Percentiles rank a stretch among this genome's conserved stretches.
phyloP scores from a whole-genome alignment of 2,888 invertebrate species.

The Ligdia adustata region DNA sequence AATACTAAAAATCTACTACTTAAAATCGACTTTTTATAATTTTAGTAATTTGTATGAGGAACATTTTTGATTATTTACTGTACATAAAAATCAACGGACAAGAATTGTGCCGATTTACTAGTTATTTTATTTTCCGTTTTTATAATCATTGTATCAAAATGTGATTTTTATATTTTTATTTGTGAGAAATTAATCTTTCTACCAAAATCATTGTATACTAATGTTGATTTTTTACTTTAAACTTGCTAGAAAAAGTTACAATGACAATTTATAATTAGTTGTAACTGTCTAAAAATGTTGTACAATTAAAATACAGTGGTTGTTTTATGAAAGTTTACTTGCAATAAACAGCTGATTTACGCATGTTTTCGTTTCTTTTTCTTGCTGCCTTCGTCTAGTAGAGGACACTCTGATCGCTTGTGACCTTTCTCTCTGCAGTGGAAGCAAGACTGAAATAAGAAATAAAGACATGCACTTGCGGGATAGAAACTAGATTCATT shows the following conservation, averaged over 20 bases:
- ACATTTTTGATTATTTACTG: not conserved
- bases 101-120: conserved; percentile 49
- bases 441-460: conserved; percentile 80
- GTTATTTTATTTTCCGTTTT: too few relatives aligned
- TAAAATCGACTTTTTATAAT: not conserved
- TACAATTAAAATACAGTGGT: not conserved
- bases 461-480: too few relatives aligned
- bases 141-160: too few relatives aligned
- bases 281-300: too few relatives aligned
- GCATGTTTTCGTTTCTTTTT: conserved; percentile 64
- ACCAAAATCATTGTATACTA: too few relatives aligned
- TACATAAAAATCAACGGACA: conserved; percentile 29
- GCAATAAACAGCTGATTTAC: conserved; percentile 47
- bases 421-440: conserved; percentile 83
- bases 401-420: conserved; percentile 80
- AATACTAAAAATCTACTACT: not conserved
- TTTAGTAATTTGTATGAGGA: not conserved
- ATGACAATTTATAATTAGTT: too few relatives aligned
- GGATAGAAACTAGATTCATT: too few relatives aligned
- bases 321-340: conserved; percentile 43
- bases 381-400: conserved; percentile 48
- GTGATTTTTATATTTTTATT: too few relatives aligned
- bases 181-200: too few relatives aligned
- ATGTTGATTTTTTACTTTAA: too few relatives aligned
- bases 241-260: too few relatives aligned